These are phyloP conservation scores for Poecilia velifera DNA, from an alignment of 2,797 vertebrate species.

Conservation along the genomic window DNA sequence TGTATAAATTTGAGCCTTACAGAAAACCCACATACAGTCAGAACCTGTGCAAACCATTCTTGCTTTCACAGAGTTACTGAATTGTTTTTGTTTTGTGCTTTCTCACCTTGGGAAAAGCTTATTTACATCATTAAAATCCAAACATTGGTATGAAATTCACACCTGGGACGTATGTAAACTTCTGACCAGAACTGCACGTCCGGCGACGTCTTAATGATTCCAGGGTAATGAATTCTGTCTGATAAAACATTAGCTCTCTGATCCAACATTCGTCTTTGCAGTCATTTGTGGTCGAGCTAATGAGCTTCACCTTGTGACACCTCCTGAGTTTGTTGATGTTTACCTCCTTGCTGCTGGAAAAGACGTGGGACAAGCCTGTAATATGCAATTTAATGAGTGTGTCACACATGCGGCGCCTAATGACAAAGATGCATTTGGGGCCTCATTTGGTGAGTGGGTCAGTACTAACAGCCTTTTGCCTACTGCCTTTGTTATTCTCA, in stretches of 20 bases:
- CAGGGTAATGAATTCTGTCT: not conserved
- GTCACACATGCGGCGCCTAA: conserved; percentile 58
- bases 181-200: not conserved
- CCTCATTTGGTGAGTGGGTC: conserved; percentile 54
- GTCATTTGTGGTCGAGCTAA: conserved; percentile 53
- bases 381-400: conserved; percentile 66
- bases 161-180: not conserved
- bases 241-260: conserved; percentile 6
- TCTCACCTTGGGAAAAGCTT: not conserved
- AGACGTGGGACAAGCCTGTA: conserved; percentile 25
- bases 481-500: conserved; percentile 20
- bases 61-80: not conserved
- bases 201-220: not conserved
- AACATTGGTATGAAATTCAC: not conserved
- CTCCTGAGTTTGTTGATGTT: conserved; percentile 61
- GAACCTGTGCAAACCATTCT: not conserved
- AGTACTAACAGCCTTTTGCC: conserved; percentile 29
- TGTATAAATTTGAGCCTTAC: not conserved
- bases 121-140: not conserved
- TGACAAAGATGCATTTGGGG: conserved; percentile 59
- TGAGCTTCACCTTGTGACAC: conserved; percentile 52
- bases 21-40: not conserved
- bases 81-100: not conserved
- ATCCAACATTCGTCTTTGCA: conserved; percentile 40
- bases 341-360: conserved; percentile 47